Percentiles rank a stretch among this genome's conserved stretches.
These are phyloP conservation scores for Trachythela sp. DNA, from an alignment of 64 coral and sea anemone species.

Conservation along the genomic window DNA sequence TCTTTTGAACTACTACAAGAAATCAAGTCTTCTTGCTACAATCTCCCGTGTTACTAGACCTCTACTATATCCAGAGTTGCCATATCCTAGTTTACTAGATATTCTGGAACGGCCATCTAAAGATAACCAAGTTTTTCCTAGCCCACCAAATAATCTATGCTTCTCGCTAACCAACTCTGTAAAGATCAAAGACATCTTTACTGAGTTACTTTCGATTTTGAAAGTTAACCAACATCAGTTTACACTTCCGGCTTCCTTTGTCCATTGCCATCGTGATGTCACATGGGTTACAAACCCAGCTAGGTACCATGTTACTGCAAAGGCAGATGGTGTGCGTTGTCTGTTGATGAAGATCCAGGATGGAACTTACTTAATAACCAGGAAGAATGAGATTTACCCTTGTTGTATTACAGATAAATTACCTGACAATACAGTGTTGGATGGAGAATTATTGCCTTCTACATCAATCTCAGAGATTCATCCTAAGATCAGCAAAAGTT, in stretches of 20 bases:
- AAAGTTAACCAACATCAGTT: not conserved
- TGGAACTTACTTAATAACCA: not conserved
- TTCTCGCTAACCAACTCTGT: not conserved
- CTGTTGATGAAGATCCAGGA: not conserved
- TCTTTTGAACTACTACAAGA: not conserved
- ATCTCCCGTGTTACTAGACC: not conserved
- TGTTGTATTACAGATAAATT: not conserved
- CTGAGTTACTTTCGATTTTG: not conserved
- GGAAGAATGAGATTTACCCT: not conserved
- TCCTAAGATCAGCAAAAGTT: not conserved
- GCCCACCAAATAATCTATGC: not conserved
- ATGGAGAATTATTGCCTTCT: not conserved
- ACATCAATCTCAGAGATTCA: not conserved
- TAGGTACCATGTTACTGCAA: not conserved
- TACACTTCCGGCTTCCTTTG: not conserved
- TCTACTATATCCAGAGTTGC: too few relatives aligned
- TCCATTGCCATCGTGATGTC: not conserved
- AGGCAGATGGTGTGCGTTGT: not conserved
- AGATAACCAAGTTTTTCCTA: too few relatives aligned
- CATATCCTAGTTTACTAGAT: too few relatives aligned
- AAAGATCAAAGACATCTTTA: not conserved
- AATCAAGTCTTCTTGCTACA: not conserved
- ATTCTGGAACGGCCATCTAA: too few relatives aligned
- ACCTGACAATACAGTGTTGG: not conserved
- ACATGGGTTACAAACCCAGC: not conserved